Base-by-base conservation (phyloP, 2,797 vertebrate genomes). In the Coregonus ussuriensis region DNA sequence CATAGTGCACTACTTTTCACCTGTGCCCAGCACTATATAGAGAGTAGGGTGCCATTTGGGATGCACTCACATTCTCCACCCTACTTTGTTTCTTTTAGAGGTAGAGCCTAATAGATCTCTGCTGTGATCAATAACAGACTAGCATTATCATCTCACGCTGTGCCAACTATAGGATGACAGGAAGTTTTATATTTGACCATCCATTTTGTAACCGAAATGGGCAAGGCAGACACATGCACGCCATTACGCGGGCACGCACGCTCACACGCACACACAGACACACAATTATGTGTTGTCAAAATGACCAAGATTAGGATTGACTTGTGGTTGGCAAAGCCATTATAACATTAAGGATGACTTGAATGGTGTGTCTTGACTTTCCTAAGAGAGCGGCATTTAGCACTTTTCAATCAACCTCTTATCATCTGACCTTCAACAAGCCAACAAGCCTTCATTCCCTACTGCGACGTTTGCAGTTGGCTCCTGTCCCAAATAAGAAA, bases 301-400 rank as follows among this genome's bases (percentile, higher is more conserved):
- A 13, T 35, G 11, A 47, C 35, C 29, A 21, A 65, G 7, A n/a
- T 15, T 37, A 33, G 72, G 59, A 74, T 25, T 70, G 52, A 56
- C 77, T 33, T 29, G 37, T 63, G 21, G 21, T 41, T 59, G 63
- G 63, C 29, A 31, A 15, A 63, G 62, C 41, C 72, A 77, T 74
- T 62, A 75, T 63, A 63, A 3, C 59, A 13, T 25, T 63, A 25
- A 9, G 11, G 59, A 25, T 63, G 59, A 7, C 21, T 63, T 18
- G 59, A 63, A 63, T 29, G 59, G 59, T 29, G 9, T 18, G 56
- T 63, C 59, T 25, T 21, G 56, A 59, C 21, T 21, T n/a, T 62
- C 7, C n/a, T 25, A 63, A 29, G 67, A 41, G 33, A 35, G 35
- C 16, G 11, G 33, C 33, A 18, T 35, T 69, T 11, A 16, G 18